Base-by-base conservation (phyloP, 2,888 invertebrate genomes). In the Clusia tigrina region DNA sequence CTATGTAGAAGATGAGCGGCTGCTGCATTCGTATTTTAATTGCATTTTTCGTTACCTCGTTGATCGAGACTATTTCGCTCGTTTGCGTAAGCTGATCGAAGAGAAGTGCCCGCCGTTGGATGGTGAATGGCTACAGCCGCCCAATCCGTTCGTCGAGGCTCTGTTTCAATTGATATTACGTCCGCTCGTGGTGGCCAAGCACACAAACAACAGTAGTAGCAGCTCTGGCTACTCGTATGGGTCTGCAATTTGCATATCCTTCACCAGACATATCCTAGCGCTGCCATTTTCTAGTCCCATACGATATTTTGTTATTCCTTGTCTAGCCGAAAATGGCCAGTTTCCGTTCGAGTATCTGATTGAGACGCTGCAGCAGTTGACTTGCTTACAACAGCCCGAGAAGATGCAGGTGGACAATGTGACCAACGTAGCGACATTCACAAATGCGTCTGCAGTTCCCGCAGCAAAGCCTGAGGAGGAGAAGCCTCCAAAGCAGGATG, bases 101-200 rank as follows among this genome's bases (percentile, higher is more conserved):
- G 85, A 87, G 58, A 88, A 88, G 75, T 86, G 90, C 74, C 92
- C 91, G 23, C 89, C 89, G 9, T 84, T 90, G 69, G 88, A 89
- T 70, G 91, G 92, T 51, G 87, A 88, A 24, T 89, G 89, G 0
- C 78, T 89, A 0, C 85, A 87, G 63, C 88, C 93, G 24, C 92
- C 92, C 0, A 92, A 91, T 25, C 90, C 90, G 1, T 85, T 92
- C 22, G 87, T 91, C 6, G 89, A 88, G 42, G 91, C 91, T 66
- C 85, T 94, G 1, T 84, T 93, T 62, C 89, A 91, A 72, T 88
- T 96, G 75, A 88, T 95, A 63, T 87, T 90, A 72, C 87, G 91
- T 69, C 95, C 96, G 0, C 85, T 96, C 60, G 85, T 86, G 32
- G 85, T 90, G 65, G 85, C 89, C 12, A 68, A 63, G 10, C 70